Evolutionary conservation across 2,113 vertebrate genomes (phyloP), one percentile per base, ranked within the genome.

Genomic region (Ornithorhynchus anatinus): DNA sequence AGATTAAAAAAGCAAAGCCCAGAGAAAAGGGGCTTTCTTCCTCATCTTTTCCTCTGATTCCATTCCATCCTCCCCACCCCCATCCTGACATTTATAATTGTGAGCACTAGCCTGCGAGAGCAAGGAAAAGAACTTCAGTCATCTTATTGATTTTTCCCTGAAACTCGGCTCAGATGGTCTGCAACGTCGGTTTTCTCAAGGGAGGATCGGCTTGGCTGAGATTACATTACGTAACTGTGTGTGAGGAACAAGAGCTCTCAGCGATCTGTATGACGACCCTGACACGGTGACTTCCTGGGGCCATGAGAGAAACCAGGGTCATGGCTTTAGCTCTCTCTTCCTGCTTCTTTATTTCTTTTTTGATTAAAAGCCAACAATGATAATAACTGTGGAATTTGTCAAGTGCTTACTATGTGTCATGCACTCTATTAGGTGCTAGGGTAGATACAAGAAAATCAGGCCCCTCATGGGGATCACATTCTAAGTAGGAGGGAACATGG

Each of bases 211-310:
- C 0, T 0, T 35, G 36, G 58, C 19, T 44, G 52, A 16, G 7
- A 17, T 52, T 53, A 20, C 62, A 22, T n/a, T n/a, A 27, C 3
- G 1, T 5, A 32, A 27, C 16, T 1, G 0, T 3, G 10, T 31
- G 9, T 0, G 17, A 27, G 20, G 31, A 32, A 71, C 22, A 39
- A 7, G 29, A 32, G 25, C 56, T 22, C 60, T 10, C 36, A 11
- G 2, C 9, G 5, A 40, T 10, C 58, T 9, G 8, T 20, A 20
- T n/a, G 2, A 19, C 14, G 20, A 12, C 3, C 1, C 44, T 38
- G 40, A 43, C 23, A 14, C 5, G 14, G 16, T 1, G 3, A 51
- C 8, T 8, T 0, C 2, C 17, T 0, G 0, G 56, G 17, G 20
- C 57, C 19, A 2, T 29, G n/a, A 5, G 8, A 52, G 47, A 31